phyloP scores from a whole-genome alignment of 2,888 invertebrate genomes.

The Phalera bucephala region DNA sequence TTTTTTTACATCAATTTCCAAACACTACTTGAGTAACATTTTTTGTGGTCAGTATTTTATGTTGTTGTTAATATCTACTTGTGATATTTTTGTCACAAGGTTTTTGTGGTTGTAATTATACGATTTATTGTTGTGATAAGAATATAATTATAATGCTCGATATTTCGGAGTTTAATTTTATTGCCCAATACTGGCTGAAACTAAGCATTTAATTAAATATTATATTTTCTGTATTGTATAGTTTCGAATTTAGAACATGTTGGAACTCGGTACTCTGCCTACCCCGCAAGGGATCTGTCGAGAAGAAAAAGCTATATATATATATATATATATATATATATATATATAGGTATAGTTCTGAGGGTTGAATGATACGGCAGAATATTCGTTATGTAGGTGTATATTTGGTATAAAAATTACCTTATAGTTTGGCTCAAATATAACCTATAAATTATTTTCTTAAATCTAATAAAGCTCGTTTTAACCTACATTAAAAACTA shows the following conservation, averaged over 20 bases:
- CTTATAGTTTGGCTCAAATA: slow-evolving; percentile 56
- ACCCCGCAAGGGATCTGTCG: too few relatives aligned
- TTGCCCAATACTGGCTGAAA: too few relatives aligned
- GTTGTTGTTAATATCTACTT: slow-evolving; percentile 13
- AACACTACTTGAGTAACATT: slow-evolving; percentile 6
- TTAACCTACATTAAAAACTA: slow-evolving; percentile 41
- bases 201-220: too few relatives aligned
- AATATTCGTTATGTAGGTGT: slow-evolving; percentile 42
- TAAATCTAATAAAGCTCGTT: slow-evolving; percentile 69
- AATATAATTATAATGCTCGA: slow-evolving; percentile 67
- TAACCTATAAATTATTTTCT: slow-evolving; percentile 54
- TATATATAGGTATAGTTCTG: too few relatives aligned
- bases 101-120: background rate
- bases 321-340: too few relatives aligned
- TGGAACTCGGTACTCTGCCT: too few relatives aligned
- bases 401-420: slow-evolving; percentile 80
- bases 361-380: background rate
- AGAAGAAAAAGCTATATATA: too few relatives aligned
- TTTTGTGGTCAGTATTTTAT: slow-evolving; percentile 16
- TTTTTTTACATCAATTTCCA: too few relatives aligned
- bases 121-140: slow-evolving; percentile 19
- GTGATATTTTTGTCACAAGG: slow-evolving; percentile 29
- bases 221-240: too few relatives aligned
- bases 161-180: too few relatives aligned
- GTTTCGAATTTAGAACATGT: too few relatives aligned